phyloP scores from a whole-genome alignment of 1,140 invertebrate species.

The Ostrea denselamellosa region DNA sequence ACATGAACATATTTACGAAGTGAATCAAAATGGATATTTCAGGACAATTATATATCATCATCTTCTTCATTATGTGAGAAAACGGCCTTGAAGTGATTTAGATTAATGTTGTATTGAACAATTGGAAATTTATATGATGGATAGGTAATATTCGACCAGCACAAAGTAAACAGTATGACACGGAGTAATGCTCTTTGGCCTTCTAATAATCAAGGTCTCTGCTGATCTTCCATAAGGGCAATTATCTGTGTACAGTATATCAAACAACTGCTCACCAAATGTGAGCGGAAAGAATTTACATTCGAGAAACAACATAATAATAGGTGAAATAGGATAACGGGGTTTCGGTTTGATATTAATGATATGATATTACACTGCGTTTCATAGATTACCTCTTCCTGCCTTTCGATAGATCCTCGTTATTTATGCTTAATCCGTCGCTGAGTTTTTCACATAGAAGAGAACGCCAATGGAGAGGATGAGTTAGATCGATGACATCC shows the following conservation, averaged over 20 bases:
- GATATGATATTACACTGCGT: background rate
- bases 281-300: background rate
- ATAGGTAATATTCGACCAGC: background rate
- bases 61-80: background rate
- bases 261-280: background rate
- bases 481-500: background rate
- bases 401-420: slow-evolving; percentile 1
- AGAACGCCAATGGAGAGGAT: background rate
- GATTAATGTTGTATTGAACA: background rate
- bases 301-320: slow-evolving; percentile 1
- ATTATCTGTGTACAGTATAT: slow-evolving; percentile 1
- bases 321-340: background rate
- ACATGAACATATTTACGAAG: background rate
- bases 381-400: slow-evolving; percentile 7
- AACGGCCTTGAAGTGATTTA: background rate
- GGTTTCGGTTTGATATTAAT: background rate
- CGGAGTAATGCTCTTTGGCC: slow-evolving; percentile 15
- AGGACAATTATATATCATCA: no score
- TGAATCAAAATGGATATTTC: background rate
- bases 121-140: background rate
- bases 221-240: background rate
- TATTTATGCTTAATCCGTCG: slow-evolving; percentile 30
- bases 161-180: background rate
- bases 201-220: background rate
- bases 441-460: slow-evolving; percentile 14